Evolutionary conservation across 2,888 invertebrate genomes (phyloP).

Genomic region (Acanthacorydalis orientalis): DNA sequence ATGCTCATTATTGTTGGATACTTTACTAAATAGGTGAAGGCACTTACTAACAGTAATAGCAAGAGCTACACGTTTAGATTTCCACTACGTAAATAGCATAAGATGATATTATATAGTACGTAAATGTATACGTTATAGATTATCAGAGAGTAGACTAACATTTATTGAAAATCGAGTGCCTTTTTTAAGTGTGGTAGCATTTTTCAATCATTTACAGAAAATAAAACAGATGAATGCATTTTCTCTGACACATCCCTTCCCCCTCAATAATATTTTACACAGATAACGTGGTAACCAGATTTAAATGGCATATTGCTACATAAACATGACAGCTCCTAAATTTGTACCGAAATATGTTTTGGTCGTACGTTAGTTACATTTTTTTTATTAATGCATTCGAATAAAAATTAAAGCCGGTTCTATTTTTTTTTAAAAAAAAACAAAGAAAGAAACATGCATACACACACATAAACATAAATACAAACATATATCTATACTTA

Average conservation of each 20-base stretch:
- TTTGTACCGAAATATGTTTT: neutral
- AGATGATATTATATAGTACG: neutral
- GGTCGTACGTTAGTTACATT: neutral
- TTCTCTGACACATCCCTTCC: neutral
- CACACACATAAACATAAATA: too few relatives aligned
- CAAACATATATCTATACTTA: too few relatives aligned
- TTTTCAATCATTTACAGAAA: constrained; percentile 8
- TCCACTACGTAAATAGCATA: neutral
- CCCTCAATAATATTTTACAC: neutral
- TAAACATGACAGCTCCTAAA: neutral
- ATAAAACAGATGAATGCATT: neutral
- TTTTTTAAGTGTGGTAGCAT: constrained; percentile 3
- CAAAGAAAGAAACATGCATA: too few relatives aligned
- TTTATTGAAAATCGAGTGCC: neutral
- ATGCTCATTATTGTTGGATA: neutral
- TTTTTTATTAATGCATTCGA: neutral
- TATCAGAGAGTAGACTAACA: neutral
- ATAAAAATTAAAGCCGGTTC: too few relatives aligned
- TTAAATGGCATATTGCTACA: constrained; percentile 1
- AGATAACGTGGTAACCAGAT: neutral
- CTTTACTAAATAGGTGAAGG: constrained; percentile 1
- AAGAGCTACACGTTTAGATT: neutral
- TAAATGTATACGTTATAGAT: neutral
- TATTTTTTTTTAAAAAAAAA: too few relatives aligned
- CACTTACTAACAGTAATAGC: constrained; percentile 1